Conservation (phyloP, 1,140 invertebrate species). For the Macrocentrus cingulum region DNA sequence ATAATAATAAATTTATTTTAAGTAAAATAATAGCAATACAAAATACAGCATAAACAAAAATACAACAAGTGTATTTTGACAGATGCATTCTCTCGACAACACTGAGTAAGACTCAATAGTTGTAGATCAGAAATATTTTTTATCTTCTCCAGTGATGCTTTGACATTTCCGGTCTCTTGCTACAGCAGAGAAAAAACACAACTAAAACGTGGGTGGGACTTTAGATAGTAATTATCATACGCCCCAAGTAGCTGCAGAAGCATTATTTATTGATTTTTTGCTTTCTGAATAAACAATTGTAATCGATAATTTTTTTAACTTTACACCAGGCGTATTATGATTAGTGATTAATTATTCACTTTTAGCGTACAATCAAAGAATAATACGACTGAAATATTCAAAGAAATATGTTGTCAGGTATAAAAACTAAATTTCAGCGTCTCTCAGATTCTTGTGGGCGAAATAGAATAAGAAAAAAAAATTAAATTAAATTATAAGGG, state of each 20-base stretch:
- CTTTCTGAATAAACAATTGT: neutral
- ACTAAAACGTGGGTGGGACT: too few species aligned
- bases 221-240: neutral
- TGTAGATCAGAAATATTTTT: too few species aligned
- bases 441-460: too few species aligned
- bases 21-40: neutral
- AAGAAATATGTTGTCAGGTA: too few species aligned
- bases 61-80: neutral
- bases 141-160: neutral
- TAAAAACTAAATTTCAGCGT: too few species aligned
- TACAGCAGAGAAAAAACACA: too few species aligned
- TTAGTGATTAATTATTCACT: neutral
- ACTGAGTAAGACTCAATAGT: neutral
- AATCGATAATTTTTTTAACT: neutral
- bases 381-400: too few species aligned
- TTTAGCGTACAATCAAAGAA: too few species aligned
- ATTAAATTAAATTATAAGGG: too few species aligned
- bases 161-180: neutral
- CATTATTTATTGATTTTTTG: neutral
- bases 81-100: neutral
- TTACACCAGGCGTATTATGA: neutral
- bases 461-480: too few species aligned
- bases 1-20: neutral
- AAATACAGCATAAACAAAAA: constrained; percentile 3
- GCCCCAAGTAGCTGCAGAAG: neutral